Percentiles rank a stretch among this genome's conserved stretches.
Conservation (phyloP, 1,140 invertebrate species). For the Medauroidea extradentata region DNA sequence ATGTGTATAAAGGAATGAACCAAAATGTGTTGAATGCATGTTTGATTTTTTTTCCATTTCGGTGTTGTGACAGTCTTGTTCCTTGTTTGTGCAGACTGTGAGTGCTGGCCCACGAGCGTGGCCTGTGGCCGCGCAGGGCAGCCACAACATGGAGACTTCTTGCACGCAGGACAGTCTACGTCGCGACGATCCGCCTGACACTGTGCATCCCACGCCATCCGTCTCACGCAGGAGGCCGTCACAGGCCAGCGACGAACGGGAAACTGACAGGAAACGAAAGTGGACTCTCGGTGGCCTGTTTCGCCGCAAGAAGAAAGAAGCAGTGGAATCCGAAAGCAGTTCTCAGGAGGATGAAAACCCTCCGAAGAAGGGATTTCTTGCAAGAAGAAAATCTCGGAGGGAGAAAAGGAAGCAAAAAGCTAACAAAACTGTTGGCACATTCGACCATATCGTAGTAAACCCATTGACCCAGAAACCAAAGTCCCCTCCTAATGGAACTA, state of each 20-base stretch:
- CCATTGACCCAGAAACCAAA: constrained; percentile 43
- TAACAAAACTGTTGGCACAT: constrained; percentile 26
- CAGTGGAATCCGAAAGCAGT: constrained; percentile 48
- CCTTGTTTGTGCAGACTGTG: constrained; percentile 11
- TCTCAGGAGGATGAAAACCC: constrained; percentile 52
- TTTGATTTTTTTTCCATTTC: background rate
- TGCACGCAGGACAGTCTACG: background rate
- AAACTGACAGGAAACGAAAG: constrained; percentile 49
- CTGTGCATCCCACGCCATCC: too few species aligned
- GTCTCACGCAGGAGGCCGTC: too few species aligned
- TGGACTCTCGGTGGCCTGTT: constrained; percentile 70
- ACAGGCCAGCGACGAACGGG: background rate
- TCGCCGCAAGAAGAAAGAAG: constrained; percentile 54
- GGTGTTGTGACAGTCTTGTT: background rate
- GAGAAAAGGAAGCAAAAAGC: constrained; percentile 45
- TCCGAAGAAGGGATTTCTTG: constrained; percentile 37
- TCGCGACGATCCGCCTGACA: background rate
- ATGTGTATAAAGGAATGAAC: too few species aligned
- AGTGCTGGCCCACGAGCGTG: constrained; percentile 10
- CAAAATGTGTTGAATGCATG: too few species aligned
- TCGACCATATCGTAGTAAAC: constrained; percentile 40
- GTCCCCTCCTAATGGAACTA: constrained; percentile 48
- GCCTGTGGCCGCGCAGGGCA: background rate
- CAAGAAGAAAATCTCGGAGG: constrained; percentile 44
- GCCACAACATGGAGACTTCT: background rate